Conservation (phyloP, 2,888 invertebrate species). For the Meteorus colon region DNA sequence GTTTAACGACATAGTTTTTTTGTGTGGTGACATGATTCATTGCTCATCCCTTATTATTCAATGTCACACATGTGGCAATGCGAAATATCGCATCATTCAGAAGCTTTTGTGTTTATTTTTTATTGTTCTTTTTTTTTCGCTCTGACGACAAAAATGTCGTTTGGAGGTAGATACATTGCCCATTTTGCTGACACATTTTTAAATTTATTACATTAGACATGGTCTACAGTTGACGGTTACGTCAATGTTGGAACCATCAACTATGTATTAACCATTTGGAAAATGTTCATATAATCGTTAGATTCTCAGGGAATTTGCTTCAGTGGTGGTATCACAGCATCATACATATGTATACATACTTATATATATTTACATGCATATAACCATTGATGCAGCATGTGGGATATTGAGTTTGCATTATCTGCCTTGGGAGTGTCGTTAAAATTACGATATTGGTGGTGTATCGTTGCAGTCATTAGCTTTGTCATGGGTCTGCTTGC, state of each 20-base stretch:
- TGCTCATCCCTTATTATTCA: constrained; percentile 14
- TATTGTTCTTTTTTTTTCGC: neutral
- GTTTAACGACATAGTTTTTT: neutral
- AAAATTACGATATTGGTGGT: constrained; percentile 63
- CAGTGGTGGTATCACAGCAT: neutral
- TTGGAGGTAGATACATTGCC: too few species aligned
- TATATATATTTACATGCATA: constrained; percentile 28
- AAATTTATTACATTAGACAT: neutral
- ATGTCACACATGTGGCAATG: neutral
- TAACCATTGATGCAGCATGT: constrained; percentile 52
- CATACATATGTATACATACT: neutral
- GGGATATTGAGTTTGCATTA: constrained; percentile 65
- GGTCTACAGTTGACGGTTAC: neutral
- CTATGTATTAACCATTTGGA: constrained; percentile 1
- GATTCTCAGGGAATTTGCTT: neutral
- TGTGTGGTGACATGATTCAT: neutral
- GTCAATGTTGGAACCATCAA: constrained; percentile 1
- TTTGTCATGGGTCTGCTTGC: constrained; percentile 45
- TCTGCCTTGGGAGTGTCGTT: constrained; percentile 57
- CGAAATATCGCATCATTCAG: neutral
- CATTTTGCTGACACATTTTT: too few species aligned
- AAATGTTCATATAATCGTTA: constrained; percentile 29
- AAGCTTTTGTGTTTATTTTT: neutral
- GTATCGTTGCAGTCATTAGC: constrained; percentile 58
- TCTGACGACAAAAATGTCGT: too few species aligned